Evolutionary conservation across 2,888 invertebrate genomes (phyloP).

Genomic region (Scaptomyza flava): DNA sequence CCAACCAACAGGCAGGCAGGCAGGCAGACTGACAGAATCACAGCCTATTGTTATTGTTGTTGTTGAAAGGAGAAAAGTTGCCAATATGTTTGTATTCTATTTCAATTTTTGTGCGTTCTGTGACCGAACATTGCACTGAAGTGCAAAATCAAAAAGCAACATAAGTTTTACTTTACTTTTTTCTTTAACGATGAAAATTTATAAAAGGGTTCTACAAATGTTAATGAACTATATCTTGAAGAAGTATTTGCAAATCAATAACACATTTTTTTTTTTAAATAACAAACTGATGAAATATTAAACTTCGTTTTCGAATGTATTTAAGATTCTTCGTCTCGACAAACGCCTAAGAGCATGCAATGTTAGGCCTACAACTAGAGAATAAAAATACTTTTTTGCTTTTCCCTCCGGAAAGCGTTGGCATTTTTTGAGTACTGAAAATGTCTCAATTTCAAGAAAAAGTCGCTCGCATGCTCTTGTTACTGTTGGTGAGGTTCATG

Average conservation of each 20-base stretch:
- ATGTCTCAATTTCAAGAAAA: conserved; percentile 61
- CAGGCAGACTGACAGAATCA: conserved; percentile 1
- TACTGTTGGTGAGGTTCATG: neutral
- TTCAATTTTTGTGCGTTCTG: conserved; percentile 68
- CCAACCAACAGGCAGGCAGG: conserved; percentile 13
- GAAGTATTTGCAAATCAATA: too few relatives aligned
- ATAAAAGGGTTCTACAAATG: too few relatives aligned
- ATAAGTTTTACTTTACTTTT: too few relatives aligned
- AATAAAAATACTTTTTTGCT: conserved; percentile 20
- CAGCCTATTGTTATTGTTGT: neutral
- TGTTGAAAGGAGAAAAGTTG: conserved; percentile 62
- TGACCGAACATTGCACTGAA: conserved; percentile 43
- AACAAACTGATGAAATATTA: too few relatives aligned
- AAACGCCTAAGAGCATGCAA: conserved; percentile 34
- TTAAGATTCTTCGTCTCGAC: too few relatives aligned
- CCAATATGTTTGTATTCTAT: conserved; percentile 70
- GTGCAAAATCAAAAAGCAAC: conserved; percentile 41
- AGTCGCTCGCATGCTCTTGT: conserved; percentile 8
- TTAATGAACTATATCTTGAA: too few relatives aligned
- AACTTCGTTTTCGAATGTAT: too few relatives aligned
- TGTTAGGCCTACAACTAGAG: conserved; percentile 44
- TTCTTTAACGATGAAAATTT: too few relatives aligned
- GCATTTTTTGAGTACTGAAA: conserved; percentile 25
- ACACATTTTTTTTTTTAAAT: too few relatives aligned
- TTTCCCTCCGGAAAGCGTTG: neutral